These are phyloP conservation scores for Lethenteron reissneri DNA, from an alignment of 2,113 vertebrate species.

Conservation along the genomic window DNA sequence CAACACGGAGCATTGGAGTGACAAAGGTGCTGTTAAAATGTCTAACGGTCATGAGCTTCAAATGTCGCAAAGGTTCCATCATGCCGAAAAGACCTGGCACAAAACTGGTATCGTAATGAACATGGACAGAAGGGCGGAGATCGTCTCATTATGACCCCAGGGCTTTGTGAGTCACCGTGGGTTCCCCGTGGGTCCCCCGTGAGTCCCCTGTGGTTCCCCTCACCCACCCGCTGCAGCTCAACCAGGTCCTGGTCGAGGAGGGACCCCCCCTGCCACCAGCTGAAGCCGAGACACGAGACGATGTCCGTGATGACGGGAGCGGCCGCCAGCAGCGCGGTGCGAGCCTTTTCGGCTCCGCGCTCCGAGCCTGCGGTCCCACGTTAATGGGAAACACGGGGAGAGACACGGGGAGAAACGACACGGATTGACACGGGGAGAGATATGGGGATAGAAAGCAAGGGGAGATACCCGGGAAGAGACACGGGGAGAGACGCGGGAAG, in stretches of 20 bases:
- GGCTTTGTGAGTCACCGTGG: no score
- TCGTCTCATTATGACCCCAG: no score
- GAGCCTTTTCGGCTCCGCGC: slow-evolving; percentile 28
- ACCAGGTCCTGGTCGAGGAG: slow-evolving; percentile 38
- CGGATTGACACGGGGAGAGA: background rate
- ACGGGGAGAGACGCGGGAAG: no score
- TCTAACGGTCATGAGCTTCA: no score
- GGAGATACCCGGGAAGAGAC: background rate
- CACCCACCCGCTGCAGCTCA: slow-evolving; percentile 33
- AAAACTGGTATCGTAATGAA: no score
- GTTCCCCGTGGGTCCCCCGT: no score
- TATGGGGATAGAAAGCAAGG: background rate
- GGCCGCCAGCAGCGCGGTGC: slow-evolving; percentile 21
- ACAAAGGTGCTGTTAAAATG: no score
- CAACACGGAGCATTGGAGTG: no score
- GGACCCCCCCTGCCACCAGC: slow-evolving; percentile 51
- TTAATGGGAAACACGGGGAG: background rate
- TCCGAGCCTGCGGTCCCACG: slow-evolving; percentile 23
- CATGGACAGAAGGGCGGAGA: no score
- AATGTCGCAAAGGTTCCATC: no score
- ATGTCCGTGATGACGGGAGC: slow-evolving; percentile 39
- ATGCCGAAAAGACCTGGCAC: no score
- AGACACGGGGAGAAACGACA: background rate
- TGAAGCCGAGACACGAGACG: slow-evolving; percentile 45
- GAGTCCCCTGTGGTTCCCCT: background rate